Conservation (phyloP, 2,113 vertebrate genomes). For the Rhagologus leucostigma region DNA sequence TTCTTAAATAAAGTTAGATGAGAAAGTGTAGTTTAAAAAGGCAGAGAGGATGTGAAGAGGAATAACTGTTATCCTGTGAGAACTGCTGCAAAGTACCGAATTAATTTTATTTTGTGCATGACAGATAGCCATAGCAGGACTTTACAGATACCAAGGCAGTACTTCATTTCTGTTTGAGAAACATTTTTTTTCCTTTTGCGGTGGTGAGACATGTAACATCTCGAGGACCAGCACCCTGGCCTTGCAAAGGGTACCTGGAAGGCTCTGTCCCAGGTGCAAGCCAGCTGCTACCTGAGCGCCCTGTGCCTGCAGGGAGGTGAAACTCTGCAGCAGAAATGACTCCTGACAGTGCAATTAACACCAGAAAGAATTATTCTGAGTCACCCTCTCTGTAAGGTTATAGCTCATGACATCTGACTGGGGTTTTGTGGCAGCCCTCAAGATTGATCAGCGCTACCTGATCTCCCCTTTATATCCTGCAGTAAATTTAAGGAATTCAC, state of each 20-base stretch:
- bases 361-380: conserved; percentile 42
- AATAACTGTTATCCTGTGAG: neutral
- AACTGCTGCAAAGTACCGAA: neutral
- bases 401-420: conserved; percentile 63
- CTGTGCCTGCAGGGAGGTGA: conserved; percentile 19
- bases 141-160: neutral
- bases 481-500: conserved; percentile 38
- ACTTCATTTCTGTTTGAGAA: conserved; percentile 16
- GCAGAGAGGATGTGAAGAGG: neutral
- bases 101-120: neutral
- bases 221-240: neutral
- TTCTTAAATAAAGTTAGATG: neutral
- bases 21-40: conserved; percentile 24
- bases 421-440: conserved; percentile 27
- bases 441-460: conserved; percentile 53
- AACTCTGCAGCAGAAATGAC: conserved; percentile 48
- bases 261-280: conserved; percentile 25
- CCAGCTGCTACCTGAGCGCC: neutral
- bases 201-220: neutral
- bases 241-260: neutral
- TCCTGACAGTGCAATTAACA: conserved; percentile 53
- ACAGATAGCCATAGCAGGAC: neutral
- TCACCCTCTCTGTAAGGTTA: conserved; percentile 11
- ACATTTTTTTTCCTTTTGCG: neutral
- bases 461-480: conserved; percentile 48